A percentile compares a stretch with the other conserved stretches of the same genome.
Conservation (phyloP, 2,888 invertebrate species). For the Oscheius sp. region DNA sequence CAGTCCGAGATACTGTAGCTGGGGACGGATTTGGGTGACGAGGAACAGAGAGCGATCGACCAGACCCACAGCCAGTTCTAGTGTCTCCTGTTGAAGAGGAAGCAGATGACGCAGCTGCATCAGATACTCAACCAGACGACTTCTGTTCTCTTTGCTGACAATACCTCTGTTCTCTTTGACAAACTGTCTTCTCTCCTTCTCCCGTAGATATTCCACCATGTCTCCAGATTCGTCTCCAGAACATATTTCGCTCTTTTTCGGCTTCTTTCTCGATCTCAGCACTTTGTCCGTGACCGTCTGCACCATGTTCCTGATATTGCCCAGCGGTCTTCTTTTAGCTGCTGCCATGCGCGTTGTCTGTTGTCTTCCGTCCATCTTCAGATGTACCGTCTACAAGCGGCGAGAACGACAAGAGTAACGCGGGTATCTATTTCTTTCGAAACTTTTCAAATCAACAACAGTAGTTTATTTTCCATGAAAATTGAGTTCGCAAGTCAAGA, state of each 20-base stretch:
- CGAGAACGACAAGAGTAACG: no score
- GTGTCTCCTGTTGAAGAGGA: constrained; percentile 10
- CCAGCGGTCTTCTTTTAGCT: no score
- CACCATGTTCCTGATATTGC: no score
- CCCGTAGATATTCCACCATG: not conserved
- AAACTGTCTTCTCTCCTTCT: constrained; percentile 1
- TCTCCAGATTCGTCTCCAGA: not conserved
- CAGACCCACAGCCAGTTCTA: constrained; percentile 12
- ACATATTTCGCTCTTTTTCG: not conserved
- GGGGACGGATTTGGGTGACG: not conserved
- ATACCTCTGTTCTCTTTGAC: not conserved
- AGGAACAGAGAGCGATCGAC: constrained; percentile 2
- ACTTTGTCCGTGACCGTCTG: no score
- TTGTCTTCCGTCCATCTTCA: no score
- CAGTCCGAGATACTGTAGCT: constrained; percentile 10
- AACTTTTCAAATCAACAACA: no score
- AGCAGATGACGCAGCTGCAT: not conserved
- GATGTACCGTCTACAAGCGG: no score
- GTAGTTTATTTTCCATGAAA: no score
- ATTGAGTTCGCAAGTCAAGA: no score
- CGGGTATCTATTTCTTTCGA: no score
- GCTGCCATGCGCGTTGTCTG: no score
- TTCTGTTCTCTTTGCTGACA: not conserved
- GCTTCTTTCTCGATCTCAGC: not conserved
- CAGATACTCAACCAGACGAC: constrained; percentile 7